Percentiles rank a stretch among this genome's conserved stretches.
These are phyloP conservation scores for Acrocephalus arundinaceus DNA, from an alignment of 2,113 vertebrate species.

Conservation along the genomic window DNA sequence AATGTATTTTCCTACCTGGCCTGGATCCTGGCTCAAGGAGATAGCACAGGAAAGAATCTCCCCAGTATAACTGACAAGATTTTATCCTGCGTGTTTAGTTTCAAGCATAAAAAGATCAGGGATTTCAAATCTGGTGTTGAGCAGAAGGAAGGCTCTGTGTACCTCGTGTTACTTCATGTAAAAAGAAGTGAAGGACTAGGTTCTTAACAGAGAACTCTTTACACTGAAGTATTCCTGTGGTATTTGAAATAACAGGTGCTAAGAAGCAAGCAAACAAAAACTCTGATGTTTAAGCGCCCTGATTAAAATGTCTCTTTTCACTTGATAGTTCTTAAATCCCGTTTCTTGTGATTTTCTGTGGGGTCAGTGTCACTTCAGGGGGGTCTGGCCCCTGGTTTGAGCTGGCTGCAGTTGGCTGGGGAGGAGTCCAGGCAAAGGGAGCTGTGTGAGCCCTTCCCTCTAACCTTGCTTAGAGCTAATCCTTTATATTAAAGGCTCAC, in stretches of 20 bases:
- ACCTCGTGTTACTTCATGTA: not conserved
- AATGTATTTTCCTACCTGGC: not conserved
- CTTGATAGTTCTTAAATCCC: not conserved
- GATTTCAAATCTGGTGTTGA: not conserved
- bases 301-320: slow-evolving; percentile 28
- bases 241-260: slow-evolving; percentile 22
- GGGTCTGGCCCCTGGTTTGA: not conserved
- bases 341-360: not conserved
- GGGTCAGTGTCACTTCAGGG: not conserved
- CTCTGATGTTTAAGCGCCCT: not conserved
- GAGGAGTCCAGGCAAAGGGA: not conserved
- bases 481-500: not conserved
- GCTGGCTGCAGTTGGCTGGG: not conserved
- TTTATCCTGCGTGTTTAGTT: not conserved
- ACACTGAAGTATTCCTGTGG: not conserved
- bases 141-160: not conserved
- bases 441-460: not conserved
- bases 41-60: not conserved
- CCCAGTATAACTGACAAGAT: not conserved
- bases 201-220: not conserved
- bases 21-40: not conserved
- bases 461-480: not conserved
- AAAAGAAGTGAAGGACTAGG: not conserved
- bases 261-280: slow-evolving; percentile 26
- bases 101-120: not conserved